phyloP scores from a whole-genome alignment of 2,113 vertebrate species.

The Megaceryle maxima region DNA sequence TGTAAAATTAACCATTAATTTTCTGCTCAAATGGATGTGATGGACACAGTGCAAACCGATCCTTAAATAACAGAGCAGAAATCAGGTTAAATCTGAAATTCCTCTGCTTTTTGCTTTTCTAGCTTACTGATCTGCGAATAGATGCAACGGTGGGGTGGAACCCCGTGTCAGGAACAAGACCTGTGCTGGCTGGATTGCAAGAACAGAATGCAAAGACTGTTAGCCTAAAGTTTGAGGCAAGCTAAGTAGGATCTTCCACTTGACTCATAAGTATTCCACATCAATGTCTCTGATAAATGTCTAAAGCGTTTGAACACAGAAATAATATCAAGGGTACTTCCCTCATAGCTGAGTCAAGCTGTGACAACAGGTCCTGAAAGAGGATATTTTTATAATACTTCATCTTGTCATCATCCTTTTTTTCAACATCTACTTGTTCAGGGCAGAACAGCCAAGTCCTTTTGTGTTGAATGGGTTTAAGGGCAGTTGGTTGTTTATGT shows the following conservation, averaged over 20 bases:
- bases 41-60: background rate
- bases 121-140: background rate
- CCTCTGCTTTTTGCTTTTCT: background rate
- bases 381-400: background rate
- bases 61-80: background rate
- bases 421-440: background rate
- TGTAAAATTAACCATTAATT: background rate
- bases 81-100: background rate
- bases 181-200: background rate
- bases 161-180: background rate
- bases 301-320: background rate
- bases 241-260: background rate
- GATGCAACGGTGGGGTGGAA: background rate
- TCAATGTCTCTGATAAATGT: background rate
- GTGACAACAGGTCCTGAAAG: background rate
- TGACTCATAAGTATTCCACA: background rate
- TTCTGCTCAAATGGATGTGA: background rate
- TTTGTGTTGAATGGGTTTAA: background rate
- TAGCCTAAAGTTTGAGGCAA: background rate
- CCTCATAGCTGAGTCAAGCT: background rate
- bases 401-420: background rate
- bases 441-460: background rate
- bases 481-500: background rate
- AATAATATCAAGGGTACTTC: background rate
- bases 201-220: background rate